phyloP scores from a whole-genome alignment of 2,797 vertebrate genomes.

The Chelon auratus region DNA sequence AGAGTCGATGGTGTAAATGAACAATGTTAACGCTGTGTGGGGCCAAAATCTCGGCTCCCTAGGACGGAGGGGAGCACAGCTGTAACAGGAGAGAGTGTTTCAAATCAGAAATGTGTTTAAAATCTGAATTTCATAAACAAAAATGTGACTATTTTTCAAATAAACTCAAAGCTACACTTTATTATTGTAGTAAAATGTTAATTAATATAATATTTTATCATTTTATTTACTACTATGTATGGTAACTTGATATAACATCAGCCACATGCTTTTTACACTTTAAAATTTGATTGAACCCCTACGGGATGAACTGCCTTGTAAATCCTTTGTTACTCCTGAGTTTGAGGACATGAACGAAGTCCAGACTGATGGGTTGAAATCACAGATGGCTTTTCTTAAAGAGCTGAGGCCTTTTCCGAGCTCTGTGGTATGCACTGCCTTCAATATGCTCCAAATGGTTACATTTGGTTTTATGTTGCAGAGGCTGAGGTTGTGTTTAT shows the following conservation, averaged over 20 bases:
- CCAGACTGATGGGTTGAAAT: slow-evolving; percentile 15
- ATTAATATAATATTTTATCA: slow-evolving; percentile 38
- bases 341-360: slow-evolving; percentile 14
- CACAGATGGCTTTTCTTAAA: slow-evolving; percentile 7
- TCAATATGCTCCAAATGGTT: background rate
- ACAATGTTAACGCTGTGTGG: slow-evolving; percentile 5
- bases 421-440: background rate
- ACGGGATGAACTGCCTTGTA: slow-evolving; percentile 20
- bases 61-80: background rate
- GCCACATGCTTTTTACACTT: slow-evolving; percentile 24
- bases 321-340: slow-evolving; percentile 4
- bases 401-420: slow-evolving; percentile 3
- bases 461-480: slow-evolving; percentile 20
- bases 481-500: background rate
- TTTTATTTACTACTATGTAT: slow-evolving; percentile 33
- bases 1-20: slow-evolving; percentile 28
- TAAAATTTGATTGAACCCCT: slow-evolving; percentile 33
- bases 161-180: slow-evolving; percentile 49
- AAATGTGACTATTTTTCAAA: slow-evolving; percentile 65
- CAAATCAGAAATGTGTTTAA: slow-evolving; percentile 26
- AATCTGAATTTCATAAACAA: slow-evolving; percentile 41
- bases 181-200: slow-evolving; percentile 56
- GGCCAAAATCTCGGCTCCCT: background rate
- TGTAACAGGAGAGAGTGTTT: slow-evolving; percentile 23
- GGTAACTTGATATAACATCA: slow-evolving; percentile 26